Evolutionary conservation across 2,797 vertebrate genomes (phyloP).

Genomic region (Rhinophrynus dorsalis): DNA sequence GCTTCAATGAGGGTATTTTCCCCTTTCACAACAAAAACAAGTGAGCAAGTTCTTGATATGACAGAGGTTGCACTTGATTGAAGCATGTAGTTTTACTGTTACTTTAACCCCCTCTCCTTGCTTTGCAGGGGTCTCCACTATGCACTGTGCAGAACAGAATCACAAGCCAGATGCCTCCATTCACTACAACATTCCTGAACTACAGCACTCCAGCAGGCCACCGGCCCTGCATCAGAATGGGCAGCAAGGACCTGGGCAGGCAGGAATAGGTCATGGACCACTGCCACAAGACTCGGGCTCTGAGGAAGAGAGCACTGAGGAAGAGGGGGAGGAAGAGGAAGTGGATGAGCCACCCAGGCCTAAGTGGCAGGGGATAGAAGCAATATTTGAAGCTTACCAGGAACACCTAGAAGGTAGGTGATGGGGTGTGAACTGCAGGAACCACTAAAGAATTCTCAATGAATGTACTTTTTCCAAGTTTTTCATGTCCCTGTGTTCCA

Average conservation of each 20-base stretch:
- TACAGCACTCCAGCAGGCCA: conserved; percentile 77
- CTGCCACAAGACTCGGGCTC: conserved; percentile 49
- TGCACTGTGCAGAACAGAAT: conserved; percentile 80
- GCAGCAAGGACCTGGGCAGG: conserved; percentile 61
- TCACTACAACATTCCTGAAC: conserved; percentile 98
- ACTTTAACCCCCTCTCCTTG: too few species aligned
- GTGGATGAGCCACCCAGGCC: conserved; percentile 72
- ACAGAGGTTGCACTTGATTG: too few species aligned
- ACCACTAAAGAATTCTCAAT: too few species aligned
- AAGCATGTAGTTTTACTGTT: too few species aligned
- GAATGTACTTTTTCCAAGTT: too few species aligned
- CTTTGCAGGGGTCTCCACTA: conserved; percentile 60
- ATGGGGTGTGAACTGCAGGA: too few species aligned
- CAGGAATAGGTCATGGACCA: conserved; percentile 65
- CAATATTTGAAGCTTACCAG: conserved; percentile 95
- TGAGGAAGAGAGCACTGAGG: conserved; percentile 52
- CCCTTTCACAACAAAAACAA: too few species aligned
- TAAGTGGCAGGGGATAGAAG: conserved; percentile 95
- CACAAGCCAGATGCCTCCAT: conserved; percentile 87
- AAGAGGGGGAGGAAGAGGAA: conserved; percentile 72
- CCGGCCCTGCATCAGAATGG: conserved; percentile 70
- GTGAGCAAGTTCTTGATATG: too few species aligned
- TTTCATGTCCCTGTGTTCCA: too few species aligned
- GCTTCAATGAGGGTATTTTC: too few species aligned
- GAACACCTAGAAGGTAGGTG: conserved; percentile 89